phyloP scores from a whole-genome alignment of 2,113 vertebrate genomes.

The Corvus hawaiiensis region DNA sequence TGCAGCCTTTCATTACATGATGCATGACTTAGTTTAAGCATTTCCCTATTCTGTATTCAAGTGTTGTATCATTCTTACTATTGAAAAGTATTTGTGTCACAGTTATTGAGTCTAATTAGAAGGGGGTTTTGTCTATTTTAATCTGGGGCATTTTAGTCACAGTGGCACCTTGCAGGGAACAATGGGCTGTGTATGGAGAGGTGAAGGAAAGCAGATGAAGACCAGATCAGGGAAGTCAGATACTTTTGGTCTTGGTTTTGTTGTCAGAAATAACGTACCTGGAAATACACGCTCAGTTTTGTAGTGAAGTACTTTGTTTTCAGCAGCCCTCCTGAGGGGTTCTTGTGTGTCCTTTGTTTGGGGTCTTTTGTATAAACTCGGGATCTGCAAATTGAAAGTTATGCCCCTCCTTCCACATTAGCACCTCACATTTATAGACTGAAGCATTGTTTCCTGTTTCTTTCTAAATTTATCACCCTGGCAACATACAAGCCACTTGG shows the following conservation, averaged over 20 bases:
- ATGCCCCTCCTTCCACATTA: conserved; percentile 22
- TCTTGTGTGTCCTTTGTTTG: conserved; percentile 1
- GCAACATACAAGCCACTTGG: background rate
- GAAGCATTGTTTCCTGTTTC: conserved; percentile 37
- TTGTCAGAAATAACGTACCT: background rate
- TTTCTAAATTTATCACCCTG: conserved; percentile 38
- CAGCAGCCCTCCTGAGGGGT: background rate
- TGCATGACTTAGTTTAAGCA: background rate
- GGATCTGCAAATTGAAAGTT: background rate
- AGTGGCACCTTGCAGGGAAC: background rate
- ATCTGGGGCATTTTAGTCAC: background rate
- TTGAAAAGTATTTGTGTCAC: background rate
- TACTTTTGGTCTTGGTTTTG: background rate
- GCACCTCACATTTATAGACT: conserved; percentile 2
- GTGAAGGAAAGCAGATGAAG: background rate
- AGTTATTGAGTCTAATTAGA: background rate
- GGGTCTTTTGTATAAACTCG: background rate
- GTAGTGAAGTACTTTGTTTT: background rate
- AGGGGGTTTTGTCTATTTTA: background rate
- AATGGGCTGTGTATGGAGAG: background rate
- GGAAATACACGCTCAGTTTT: background rate
- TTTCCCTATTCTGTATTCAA: background rate
- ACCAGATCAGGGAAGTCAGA: background rate
- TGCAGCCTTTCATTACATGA: background rate
- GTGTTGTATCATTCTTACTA: background rate